Evolutionary conservation across 92 coral and sea anemone genomes (phyloP), one percentile per base, ranked within the genome.

Genomic region (Phenganax marumi): DNA sequence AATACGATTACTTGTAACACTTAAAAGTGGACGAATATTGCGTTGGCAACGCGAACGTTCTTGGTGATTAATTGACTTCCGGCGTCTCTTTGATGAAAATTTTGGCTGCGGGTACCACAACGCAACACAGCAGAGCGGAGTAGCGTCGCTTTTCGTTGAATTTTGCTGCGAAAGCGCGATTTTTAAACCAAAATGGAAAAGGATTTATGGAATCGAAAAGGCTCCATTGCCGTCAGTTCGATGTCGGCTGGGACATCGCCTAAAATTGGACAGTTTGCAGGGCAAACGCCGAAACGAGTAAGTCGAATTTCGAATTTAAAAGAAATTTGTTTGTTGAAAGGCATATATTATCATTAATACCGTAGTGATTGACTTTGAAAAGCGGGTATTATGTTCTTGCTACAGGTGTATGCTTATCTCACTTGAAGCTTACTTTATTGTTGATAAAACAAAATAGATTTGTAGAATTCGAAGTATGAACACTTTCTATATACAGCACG

Each of bases 191-290:
- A 84, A 65, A 96, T 96, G 99, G 91, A 97, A 91, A 96, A 78
- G 39, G 58, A 39, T 0, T 21, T 96, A 91, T 96, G 99, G 99
- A 96, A 96, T 88, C 82, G 99, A 13, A 96, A 96, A 68, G 91
- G 93, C 50, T 96, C 99, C 71, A 85, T 96, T 49, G 99, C 97
- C 10, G 93, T 96, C 46, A 88, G 89, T 77, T 96, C 99, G 1
- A 77, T 83, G 26, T 88, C 99, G 26, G 99, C 99, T 22, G 83
- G 83, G 23, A 47, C 83, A 8, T 78, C 83, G 50, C 83, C 83
- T 4, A 77, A 75, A 50, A 56, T 78, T 8, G 83, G 83, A 3
- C 72, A 78, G 68, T 78, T 78, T 63, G 70, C 68, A 12, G 83
- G 58, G 17, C 72, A 61, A 78, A 78, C 83, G 1, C 83, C 83